A percentile compares a stretch with the other conserved stretches of the same genome.
Evolutionary conservation across 1,140 invertebrate genomes (phyloP).

Genomic region (Patella vulgata): DNA sequence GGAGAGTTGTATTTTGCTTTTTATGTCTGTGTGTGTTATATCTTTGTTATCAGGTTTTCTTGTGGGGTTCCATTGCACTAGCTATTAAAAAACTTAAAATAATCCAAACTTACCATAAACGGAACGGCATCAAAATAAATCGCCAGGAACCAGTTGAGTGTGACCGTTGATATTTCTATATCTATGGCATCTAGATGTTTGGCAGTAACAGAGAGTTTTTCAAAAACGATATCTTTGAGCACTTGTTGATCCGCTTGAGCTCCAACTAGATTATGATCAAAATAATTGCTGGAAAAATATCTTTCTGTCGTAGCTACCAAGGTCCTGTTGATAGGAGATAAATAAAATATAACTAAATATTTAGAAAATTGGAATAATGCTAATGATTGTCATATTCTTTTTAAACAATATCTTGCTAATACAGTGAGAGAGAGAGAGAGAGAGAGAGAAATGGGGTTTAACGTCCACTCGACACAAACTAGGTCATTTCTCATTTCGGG

Average conservation of each 20-base stretch:
- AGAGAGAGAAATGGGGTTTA: too few species aligned
- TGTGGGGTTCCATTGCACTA: too few species aligned
- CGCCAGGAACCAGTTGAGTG: slow-evolving; percentile 72
- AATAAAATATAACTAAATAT: too few species aligned
- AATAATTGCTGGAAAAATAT: slow-evolving; percentile 69
- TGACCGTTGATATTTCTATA: slow-evolving; percentile 70
- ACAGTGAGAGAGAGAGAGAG: neutral
- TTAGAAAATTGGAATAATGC: too few species aligned
- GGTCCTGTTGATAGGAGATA: slow-evolving; percentile 48
- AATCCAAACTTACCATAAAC: slow-evolving; percentile 67
- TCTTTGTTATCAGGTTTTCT: too few species aligned
- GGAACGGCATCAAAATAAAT: slow-evolving; percentile 71
- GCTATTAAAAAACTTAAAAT: too few species aligned
- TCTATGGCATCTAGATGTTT: slow-evolving; percentile 68
- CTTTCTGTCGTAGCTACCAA: slow-evolving; percentile 70
- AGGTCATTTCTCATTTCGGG: too few species aligned
- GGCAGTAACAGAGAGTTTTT: slow-evolving; percentile 66
- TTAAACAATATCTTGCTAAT: neutral
- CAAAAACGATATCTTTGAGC: slow-evolving; percentile 67
- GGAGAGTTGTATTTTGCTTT: too few species aligned
- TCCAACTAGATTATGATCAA: slow-evolving; percentile 69
- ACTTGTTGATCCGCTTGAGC: slow-evolving; percentile 71
- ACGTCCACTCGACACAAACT: too few species aligned
- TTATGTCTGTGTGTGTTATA: too few species aligned
- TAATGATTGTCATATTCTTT: slow-evolving; percentile 6